A percentile compares a stretch with the other conserved stretches of the same genome.
These are phyloP conservation scores for Pygmarrhopalites habei DNA, from an alignment of 1,140 invertebrate species.

Conservation along the genomic window DNA sequence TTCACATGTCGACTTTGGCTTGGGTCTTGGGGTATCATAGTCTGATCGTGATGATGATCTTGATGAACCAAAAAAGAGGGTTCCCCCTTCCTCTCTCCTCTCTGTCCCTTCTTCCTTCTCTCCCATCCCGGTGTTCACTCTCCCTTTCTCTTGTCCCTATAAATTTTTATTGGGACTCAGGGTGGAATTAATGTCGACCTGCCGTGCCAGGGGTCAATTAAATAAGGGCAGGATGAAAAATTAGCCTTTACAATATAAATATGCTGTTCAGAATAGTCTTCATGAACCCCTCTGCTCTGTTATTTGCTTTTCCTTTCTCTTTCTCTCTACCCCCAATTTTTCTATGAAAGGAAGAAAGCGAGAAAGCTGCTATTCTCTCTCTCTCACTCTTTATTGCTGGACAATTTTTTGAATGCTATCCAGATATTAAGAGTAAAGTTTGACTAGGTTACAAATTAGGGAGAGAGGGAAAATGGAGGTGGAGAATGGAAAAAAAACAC, in stretches of 20 bases:
- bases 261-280: not conserved
- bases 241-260: constrained; percentile 1
- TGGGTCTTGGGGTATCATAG: too few species aligned
- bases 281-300: not conserved
- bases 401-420: too few species aligned
- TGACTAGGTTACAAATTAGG: too few species aligned
- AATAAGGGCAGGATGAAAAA: constrained; percentile 12
- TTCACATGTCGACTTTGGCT: too few species aligned
- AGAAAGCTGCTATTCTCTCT: not conserved
- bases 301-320: not conserved
- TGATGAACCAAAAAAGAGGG: too few species aligned
- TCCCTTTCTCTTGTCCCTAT: not conserved
- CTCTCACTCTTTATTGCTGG: not conserved
- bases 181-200: constrained; percentile 2
- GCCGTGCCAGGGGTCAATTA: constrained; percentile 18
- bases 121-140: too few species aligned
- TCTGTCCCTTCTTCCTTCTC: too few species aligned
- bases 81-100: too few species aligned
- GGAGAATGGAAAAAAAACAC: too few species aligned
- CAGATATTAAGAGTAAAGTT: too few species aligned
- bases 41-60: too few species aligned
- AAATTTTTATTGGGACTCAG: not conserved
- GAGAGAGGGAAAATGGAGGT: too few species aligned
- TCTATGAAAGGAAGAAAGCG: not conserved
- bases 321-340: not conserved